Conservation (phyloP, 2,113 vertebrate species). For the Gobio gobio region DNA sequence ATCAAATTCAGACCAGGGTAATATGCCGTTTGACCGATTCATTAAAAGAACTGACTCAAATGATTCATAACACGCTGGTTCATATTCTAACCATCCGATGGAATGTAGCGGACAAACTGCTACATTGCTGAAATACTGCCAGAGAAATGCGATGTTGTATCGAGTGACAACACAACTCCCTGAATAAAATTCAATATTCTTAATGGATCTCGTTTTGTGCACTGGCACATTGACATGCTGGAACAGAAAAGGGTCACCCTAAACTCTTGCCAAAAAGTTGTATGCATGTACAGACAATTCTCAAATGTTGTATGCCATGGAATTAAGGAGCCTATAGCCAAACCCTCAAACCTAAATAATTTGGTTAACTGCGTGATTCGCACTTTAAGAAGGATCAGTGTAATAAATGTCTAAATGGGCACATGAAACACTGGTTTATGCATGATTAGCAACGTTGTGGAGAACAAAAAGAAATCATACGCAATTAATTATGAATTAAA, state of each 20-base stretch:
- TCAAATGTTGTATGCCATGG: not conserved
- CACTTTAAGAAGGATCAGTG: not conserved
- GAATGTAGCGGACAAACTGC: not conserved
- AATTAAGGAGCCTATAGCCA: not conserved
- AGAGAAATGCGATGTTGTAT: not conserved
- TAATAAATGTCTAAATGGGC: not conserved
- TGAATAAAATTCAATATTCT: not conserved
- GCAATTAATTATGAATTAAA: not conserved
- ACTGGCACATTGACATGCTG: not conserved
- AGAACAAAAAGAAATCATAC: not conserved
- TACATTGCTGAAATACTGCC: not conserved
- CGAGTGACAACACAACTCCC: not conserved
- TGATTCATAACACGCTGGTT: not conserved
- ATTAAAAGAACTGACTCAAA: not conserved
- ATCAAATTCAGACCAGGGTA: not conserved
- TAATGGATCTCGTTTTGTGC: not conserved
- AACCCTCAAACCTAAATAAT: not conserved
- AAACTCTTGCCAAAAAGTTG: not conserved
- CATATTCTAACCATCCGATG: not conserved
- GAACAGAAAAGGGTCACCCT: not conserved
- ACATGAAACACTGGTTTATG: constrained; percentile 1
- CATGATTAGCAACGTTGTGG: not conserved
- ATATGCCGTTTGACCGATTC: not conserved
- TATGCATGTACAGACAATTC: not conserved
- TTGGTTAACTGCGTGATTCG: not conserved